These are phyloP conservation scores for Drosophila repletoides DNA, from an alignment of 1,140 invertebrate genomes.

Conservation along the genomic window DNA sequence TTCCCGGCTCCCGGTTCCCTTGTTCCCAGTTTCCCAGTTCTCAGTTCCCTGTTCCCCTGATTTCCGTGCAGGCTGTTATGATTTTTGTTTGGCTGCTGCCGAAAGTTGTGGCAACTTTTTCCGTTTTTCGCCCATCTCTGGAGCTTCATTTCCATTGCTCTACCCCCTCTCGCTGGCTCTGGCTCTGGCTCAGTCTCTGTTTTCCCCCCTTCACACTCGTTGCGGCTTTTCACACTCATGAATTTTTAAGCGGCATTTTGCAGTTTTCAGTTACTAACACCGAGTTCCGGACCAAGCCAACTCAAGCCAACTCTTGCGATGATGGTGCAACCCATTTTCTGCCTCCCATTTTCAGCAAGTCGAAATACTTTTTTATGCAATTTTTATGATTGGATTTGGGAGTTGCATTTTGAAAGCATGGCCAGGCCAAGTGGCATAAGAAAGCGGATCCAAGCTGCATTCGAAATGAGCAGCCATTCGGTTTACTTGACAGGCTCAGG, in stretches of 20 bases:
- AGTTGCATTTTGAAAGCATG: constrained; percentile 15
- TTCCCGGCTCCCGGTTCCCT: background rate
- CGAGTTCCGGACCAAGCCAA: constrained; percentile 9
- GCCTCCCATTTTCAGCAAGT: constrained; percentile 39
- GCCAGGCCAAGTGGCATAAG: constrained; percentile 20
- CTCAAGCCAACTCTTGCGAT: constrained; percentile 10
- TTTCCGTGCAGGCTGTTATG: constrained; percentile 23
- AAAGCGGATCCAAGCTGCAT: constrained; percentile 26
- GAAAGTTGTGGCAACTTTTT: constrained; percentile 31
- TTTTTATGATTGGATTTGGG: constrained; percentile 55
- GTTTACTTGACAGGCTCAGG: constrained; percentile 2
- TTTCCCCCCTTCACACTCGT: constrained; percentile 17
- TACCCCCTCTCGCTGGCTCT: background rate
- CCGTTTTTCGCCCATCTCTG: constrained; percentile 14
- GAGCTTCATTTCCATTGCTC: background rate
- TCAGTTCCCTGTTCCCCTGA: background rate
- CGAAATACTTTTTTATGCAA: constrained; percentile 47
- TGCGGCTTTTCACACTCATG: constrained; percentile 52
- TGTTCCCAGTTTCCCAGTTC: background rate
- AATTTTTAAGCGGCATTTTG: constrained; percentile 52
- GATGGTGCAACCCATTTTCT: constrained; percentile 18
- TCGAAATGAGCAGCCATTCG: constrained; percentile 22
- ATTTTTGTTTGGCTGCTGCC: constrained; percentile 36
- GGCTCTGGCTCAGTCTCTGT: background rate
- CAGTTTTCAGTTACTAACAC: constrained; percentile 43